Base-by-base conservation (phyloP, 2,888 invertebrate genomes). In the Drosophila falleni region DNA sequence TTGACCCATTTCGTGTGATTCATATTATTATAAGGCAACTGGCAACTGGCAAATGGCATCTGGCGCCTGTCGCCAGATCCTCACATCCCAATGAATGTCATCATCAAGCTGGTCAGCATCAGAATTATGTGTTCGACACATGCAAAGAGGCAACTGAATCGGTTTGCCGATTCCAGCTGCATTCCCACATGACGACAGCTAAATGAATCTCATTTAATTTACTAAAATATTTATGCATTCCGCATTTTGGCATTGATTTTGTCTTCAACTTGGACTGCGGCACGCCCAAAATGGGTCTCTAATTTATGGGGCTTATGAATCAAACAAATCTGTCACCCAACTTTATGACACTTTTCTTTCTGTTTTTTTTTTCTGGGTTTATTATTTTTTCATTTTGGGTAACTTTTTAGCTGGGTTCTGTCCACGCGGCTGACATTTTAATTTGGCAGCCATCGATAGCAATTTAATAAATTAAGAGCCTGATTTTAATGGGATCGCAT, bases 361-460 rank as follows among this genome's bases (percentile, higher is more conserved):
- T 39, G 46, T 29, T 44, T 29, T 42, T 46, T 6, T 31, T 16
- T 26, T 4, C 41, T 1, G 13, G 35, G 35, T 66, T 35, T 37
- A 31, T 33, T 26, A 8, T 9, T 23, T 16, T 31, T 41, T 56
- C 6, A 33, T 35, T 33, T 35, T n/a, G 35, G 44, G 31, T 33
- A 10, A 2, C 9, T 54, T 54, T 56, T 68, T 60, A 19, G 41
- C 49, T 50, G 47, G 46, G 15, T 10, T 41, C 29, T 75, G 75
- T 74, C 66, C 58, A 59, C 73, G 77, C 65, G 63, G 78, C 73
- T 89, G 87, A 87, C 89, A 87, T 87, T 89, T 87, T 89, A 89
- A 87, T 87, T 86, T 89, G 84, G 80, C 86, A 88, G 88, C 67
- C 75, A 88, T 88, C 88, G 83, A 88, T 82, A 86, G 62, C 77